These are phyloP conservation scores for Perca fluviatilis DNA, from an alignment of 2,113 vertebrate species.

Conservation along the genomic window DNA sequence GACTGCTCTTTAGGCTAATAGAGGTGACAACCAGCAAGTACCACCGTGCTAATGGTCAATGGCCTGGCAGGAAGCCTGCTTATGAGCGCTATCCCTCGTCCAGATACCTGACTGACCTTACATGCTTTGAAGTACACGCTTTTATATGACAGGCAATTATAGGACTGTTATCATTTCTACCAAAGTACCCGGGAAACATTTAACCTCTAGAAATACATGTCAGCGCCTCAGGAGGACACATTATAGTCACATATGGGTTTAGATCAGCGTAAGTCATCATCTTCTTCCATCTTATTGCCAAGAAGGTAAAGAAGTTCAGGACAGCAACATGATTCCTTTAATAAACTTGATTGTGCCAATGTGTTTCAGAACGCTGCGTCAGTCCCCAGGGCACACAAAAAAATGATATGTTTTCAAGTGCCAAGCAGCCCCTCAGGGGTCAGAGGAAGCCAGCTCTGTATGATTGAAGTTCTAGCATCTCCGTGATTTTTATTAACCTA, in stretches of 20 bases:
- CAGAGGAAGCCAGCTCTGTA: background rate
- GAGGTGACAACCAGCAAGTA: slow-evolving; percentile 40
- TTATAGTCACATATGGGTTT: background rate
- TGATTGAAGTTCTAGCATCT: background rate
- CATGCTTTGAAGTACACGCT: slow-evolving; percentile 22
- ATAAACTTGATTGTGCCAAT: background rate
- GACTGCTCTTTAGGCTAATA: slow-evolving; percentile 41
- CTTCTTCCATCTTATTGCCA: background rate
- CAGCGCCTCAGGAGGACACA: background rate
- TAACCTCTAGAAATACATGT: slow-evolving; percentile 10
- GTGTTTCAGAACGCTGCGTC: background rate
- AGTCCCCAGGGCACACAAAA: background rate
- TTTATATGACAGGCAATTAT: slow-evolving; percentile 43
- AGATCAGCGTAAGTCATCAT: background rate
- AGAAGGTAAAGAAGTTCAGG: background rate
- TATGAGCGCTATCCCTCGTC: slow-evolving; percentile 40
- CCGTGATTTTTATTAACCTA: background rate
- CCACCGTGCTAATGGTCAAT: slow-evolving; percentile 53
- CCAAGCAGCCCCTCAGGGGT: background rate
- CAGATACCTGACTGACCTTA: slow-evolving; percentile 45
- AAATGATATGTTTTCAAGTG: background rate
- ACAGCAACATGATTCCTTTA: background rate
- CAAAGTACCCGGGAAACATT: slow-evolving; percentile 20
- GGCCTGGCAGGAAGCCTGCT: slow-evolving; percentile 45
- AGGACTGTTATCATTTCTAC: slow-evolving; percentile 9